A percentile compares a stretch with the other conserved stretches of the same genome.
phyloP scores from a whole-genome alignment of 1,140 invertebrate species.

The Drepana arcuata region DNA sequence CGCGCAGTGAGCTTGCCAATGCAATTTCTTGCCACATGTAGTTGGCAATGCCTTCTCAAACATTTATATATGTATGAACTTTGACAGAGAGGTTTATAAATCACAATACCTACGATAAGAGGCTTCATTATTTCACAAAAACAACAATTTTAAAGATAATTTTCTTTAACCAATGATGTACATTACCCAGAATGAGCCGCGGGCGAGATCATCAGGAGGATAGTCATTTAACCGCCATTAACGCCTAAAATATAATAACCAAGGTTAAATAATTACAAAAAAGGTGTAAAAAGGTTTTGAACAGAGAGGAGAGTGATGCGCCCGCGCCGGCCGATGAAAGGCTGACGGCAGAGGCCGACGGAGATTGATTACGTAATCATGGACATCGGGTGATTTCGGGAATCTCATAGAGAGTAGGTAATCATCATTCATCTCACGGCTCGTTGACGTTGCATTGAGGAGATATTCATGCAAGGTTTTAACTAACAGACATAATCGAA shows the following conservation, averaged over 20 bases:
- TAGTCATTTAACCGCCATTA: slow-evolving; percentile 43
- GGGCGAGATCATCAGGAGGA: slow-evolving; percentile 29
- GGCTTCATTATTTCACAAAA: too few relatives aligned
- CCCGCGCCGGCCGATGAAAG: slow-evolving; percentile 44
- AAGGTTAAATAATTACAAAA: slow-evolving; percentile 48
- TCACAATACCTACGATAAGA: too few relatives aligned
- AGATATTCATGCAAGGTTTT: slow-evolving; percentile 17
- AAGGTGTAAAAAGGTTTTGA: slow-evolving; percentile 46
- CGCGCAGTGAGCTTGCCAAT: slow-evolving; percentile 3
- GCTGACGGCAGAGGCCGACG: slow-evolving; percentile 38
- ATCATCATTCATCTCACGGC: slow-evolving; percentile 56
- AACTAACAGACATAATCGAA: slow-evolving; percentile 30
- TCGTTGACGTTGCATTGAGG: slow-evolving; percentile 45
- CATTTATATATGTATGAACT: slow-evolving; percentile 6
- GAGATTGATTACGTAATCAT: slow-evolving; percentile 65
- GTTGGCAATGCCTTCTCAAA: slow-evolving; percentile 6
- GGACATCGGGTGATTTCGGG: slow-evolving; percentile 48
- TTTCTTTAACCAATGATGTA: too few relatives aligned
- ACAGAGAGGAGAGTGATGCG: slow-evolving; percentile 33
- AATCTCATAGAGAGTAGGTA: slow-evolving; percentile 53
- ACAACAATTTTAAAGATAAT: too few relatives aligned
- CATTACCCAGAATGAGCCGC: slow-evolving; percentile 21
- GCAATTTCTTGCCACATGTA: slow-evolving; percentile 8
- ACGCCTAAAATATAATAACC: slow-evolving; percentile 45
- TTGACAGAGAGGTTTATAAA: slow-evolving; percentile 12